Percentiles rank a stretch among this genome's conserved stretches.
Conservation (phyloP, 1,140 invertebrate genomes). For the Caenorhabditis elegans region DNA sequence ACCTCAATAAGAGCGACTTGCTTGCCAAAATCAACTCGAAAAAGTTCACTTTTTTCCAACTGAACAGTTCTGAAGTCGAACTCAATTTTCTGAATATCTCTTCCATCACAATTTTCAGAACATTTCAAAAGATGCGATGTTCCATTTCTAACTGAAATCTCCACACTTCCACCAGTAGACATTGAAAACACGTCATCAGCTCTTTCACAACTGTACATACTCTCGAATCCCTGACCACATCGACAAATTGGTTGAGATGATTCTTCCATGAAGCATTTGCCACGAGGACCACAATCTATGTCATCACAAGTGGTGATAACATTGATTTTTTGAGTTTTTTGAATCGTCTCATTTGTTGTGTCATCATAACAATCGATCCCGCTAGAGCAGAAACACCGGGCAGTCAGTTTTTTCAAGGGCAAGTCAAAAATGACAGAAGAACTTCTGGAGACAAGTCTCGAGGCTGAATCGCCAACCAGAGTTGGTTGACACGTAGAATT, state of each 20-base stretch:
- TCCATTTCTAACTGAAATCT: neutral
- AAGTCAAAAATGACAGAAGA: neutral
- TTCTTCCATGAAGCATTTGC: neutral
- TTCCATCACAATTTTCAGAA: neutral
- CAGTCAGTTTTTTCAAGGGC: neutral
- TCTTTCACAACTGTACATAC: neutral
- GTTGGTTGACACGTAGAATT: neutral
- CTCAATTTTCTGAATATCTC: neutral
- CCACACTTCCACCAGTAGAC: neutral
- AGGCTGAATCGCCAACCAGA: neutral
- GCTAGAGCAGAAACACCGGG: neutral
- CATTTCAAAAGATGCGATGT: neutral
- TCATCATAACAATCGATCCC: too few relatives aligned
- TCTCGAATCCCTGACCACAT: neutral
- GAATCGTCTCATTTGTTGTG: neutral
- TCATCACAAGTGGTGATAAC: neutral
- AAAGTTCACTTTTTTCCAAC: neutral
- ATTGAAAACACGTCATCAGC: neutral
- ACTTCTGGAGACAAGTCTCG: neutral
- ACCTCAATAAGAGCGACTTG: neutral
- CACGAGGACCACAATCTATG: neutral
- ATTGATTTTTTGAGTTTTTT: neutral
- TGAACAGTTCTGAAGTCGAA: neutral
- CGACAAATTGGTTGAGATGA: neutral
- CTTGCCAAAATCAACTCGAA: neutral